phyloP scores from a whole-genome alignment of 1,140 invertebrate genomes.

The Saxidomus purpurata region DNA sequence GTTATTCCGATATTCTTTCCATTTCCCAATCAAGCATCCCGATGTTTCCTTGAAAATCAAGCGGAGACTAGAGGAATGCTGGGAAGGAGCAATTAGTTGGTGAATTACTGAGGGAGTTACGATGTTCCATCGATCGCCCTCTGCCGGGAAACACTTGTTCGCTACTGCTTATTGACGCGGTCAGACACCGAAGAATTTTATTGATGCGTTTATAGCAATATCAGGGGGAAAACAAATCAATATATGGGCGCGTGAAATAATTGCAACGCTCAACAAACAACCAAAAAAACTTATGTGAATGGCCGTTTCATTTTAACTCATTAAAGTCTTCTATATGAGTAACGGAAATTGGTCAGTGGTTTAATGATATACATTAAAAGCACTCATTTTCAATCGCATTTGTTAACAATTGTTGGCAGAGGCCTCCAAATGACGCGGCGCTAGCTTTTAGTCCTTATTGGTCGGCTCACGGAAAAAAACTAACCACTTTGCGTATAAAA shows the following conservation, averaged over 20 bases:
- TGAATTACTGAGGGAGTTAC: constrained; percentile 29
- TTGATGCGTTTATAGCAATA: constrained; percentile 31
- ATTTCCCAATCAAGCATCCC: constrained; percentile 35
- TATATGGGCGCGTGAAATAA: constrained; percentile 10
- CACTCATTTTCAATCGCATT: too few relatives aligned
- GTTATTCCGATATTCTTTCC: constrained; percentile 23
- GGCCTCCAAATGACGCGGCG: too few relatives aligned
- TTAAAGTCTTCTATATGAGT: too few relatives aligned
- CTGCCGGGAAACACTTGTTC: constrained; percentile 39
- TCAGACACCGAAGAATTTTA: constrained; percentile 35
- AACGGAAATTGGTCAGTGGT: too few relatives aligned
- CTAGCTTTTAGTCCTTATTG: too few relatives aligned
- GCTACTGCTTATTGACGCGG: constrained; percentile 29
- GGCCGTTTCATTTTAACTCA: too few relatives aligned
- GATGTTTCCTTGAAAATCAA: constrained; percentile 39
- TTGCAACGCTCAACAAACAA: too few relatives aligned
- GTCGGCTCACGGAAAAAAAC: too few relatives aligned
- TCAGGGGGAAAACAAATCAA: constrained; percentile 14
- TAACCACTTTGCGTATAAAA: too few relatives aligned
- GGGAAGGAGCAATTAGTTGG: constrained; percentile 34
- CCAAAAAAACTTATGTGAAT: too few relatives aligned
- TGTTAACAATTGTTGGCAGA: too few relatives aligned
- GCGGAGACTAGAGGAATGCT: constrained; percentile 21
- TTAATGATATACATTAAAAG: too few relatives aligned
- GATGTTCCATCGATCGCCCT: constrained; percentile 8